Evolutionary conservation across 2,797 vertebrate species (phyloP).

Genomic region (Poeciliopsis infans): DNA sequence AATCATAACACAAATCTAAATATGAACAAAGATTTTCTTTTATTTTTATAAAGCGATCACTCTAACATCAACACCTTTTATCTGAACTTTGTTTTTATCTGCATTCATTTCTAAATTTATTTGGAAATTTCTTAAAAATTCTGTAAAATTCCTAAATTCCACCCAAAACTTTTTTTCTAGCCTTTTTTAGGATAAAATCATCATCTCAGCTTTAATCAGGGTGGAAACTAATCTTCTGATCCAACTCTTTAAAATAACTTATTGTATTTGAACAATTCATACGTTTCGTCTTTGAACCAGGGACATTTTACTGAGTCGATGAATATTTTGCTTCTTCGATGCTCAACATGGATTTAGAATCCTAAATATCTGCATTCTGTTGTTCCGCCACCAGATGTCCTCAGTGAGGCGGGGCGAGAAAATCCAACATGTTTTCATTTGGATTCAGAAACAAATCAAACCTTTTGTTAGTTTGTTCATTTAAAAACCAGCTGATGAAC

Average conservation of each 20-base stretch:
- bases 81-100: not conserved
- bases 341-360: not conserved
- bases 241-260: not conserved
- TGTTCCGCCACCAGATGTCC: not conserved
- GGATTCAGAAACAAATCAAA: not conserved
- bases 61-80: not conserved
- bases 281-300: not conserved
- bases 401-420: not conserved
- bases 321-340: not conserved
- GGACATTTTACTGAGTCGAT: not conserved
- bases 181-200: not conserved
- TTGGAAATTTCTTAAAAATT: not conserved
- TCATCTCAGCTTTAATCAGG: not conserved
- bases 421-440: not conserved
- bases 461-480: not conserved
- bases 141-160: not conserved
- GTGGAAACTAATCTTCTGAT: not conserved
- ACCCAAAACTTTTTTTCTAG: not conserved
- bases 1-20: not conserved
- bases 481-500: not conserved
- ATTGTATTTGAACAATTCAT: not conserved
- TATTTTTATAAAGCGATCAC: not conserved
- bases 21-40: not conserved
- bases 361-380: not conserved
- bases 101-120: not conserved